These are phyloP conservation scores for Melikaiella ostensackeni DNA, from an alignment of 2,888 invertebrate genomes.

Conservation along the genomic window DNA sequence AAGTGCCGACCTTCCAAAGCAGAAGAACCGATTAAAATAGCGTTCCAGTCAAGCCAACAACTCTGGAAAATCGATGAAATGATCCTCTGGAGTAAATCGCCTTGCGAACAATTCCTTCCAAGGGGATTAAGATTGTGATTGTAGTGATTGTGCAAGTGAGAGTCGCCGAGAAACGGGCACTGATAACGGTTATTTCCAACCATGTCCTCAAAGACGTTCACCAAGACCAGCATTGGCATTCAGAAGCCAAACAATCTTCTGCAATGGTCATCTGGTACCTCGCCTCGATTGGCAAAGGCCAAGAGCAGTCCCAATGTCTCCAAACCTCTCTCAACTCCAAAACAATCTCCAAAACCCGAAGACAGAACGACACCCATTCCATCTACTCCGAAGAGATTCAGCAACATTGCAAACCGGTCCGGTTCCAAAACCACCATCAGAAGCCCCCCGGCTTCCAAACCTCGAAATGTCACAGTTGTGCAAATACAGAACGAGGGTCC, in stretches of 20 bases:
- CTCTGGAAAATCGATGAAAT: slow-evolving; percentile 10
- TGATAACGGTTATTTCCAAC: slow-evolving; percentile 45
- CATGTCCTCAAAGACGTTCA: slow-evolving; percentile 50
- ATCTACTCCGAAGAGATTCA: slow-evolving; percentile 6
- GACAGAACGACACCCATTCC: slow-evolving; percentile 39
- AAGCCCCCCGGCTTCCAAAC: background rate
- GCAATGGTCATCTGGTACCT: slow-evolving; percentile 14
- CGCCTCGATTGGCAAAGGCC: slow-evolving; percentile 66
- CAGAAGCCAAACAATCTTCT: slow-evolving; percentile 31
- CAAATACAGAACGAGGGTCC: slow-evolving; percentile 38
- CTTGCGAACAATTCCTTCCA: slow-evolving; percentile 1
- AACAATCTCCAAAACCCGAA: slow-evolving; percentile 45
- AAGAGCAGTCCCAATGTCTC: slow-evolving; percentile 72
- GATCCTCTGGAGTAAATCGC: background rate
- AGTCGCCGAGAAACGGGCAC: background rate
- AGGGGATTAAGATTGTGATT: slow-evolving; percentile 15
- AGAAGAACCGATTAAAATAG: slow-evolving; percentile 1
- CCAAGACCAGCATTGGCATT: slow-evolving; percentile 32
- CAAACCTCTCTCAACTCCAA: slow-evolving; percentile 50
- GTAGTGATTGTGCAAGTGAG: background rate
- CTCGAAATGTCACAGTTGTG: slow-evolving; percentile 38
- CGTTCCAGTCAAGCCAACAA: background rate
- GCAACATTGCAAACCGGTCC: slow-evolving; percentile 40
- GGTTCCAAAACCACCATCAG: background rate
- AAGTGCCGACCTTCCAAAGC: background rate